phyloP scores from a whole-genome alignment of 2,888 invertebrate genomes.

The Melangyna quadrimaculata region DNA sequence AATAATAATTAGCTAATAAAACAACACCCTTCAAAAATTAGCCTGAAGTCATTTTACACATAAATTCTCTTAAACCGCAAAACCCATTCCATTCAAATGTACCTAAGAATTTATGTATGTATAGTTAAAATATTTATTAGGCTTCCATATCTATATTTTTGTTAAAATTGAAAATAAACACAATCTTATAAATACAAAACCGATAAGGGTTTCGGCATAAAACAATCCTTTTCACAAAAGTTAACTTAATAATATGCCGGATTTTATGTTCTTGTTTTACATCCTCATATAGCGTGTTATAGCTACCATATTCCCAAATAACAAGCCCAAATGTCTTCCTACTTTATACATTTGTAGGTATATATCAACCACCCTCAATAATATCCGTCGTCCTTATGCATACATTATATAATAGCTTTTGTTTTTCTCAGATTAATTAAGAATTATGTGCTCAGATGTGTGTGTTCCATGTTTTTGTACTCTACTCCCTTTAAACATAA shows the following conservation, averaged over 20 bases:
- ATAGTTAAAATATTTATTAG: not conserved
- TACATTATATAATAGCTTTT: constrained; percentile 22
- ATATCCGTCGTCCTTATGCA: constrained; percentile 3
- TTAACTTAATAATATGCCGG: not conserved
- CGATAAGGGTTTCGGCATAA: constrained; percentile 4
- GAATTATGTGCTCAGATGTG: constrained; percentile 1
- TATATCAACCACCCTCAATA: constrained; percentile 1
- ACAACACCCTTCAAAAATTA: not conserved
- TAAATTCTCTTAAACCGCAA: not conserved
- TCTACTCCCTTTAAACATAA: too few relatives aligned
- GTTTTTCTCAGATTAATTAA: constrained; percentile 40
- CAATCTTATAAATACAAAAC: constrained; percentile 12
- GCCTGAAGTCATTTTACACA: not conserved
- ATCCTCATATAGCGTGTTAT: constrained; percentile 24
- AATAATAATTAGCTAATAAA: not conserved
- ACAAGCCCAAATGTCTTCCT: constrained; percentile 15
- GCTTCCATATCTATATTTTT: not conserved
- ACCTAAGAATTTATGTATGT: too few relatives aligned
- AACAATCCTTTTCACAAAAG: constrained; percentile 17
- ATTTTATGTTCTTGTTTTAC: constrained; percentile 23
- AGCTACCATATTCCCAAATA: not conserved
- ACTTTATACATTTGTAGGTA: too few relatives aligned
- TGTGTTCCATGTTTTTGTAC: not conserved
- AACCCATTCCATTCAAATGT: not conserved
- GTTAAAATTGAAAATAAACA: constrained; percentile 10